Evolutionary conservation across 2,888 invertebrate genomes (phyloP).

Genomic region (Himalopsyche tibetana): DNA sequence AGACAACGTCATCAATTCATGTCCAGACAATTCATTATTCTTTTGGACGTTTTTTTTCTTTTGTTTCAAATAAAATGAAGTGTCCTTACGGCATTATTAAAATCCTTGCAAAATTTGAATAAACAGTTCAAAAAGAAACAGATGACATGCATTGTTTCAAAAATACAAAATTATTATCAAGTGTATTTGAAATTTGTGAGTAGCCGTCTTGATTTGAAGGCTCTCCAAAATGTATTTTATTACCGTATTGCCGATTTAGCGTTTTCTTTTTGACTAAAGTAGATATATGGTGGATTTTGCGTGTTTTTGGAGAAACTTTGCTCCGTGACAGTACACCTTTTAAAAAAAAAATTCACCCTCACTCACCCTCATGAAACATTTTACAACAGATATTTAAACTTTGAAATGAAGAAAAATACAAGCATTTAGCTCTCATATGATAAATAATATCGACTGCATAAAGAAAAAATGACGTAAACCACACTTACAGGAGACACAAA

Average conservation of each 20-base stretch:
- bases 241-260: neutral
- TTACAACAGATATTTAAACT: too few relatives aligned
- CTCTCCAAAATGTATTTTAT: neutral
- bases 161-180: neutral
- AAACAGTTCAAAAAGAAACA: slow-evolving; percentile 32
- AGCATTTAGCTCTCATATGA: too few relatives aligned
- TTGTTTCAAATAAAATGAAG: slow-evolving; percentile 29
- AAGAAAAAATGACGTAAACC: too few relatives aligned
- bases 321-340: too few relatives aligned
- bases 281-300: neutral
- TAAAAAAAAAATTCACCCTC: too few relatives aligned
- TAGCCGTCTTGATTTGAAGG: neutral
- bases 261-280: neutral
- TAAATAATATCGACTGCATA: too few relatives aligned
- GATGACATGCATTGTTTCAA: neutral
- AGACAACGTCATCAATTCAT: too few relatives aligned
- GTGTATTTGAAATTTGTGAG: slow-evolving; percentile 14
- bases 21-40: neutral
- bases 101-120: neutral
- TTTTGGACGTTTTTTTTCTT: neutral
- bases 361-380: too few relatives aligned
- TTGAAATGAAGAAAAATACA: too few relatives aligned
- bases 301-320: neutral
- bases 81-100: neutral
- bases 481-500: too few relatives aligned